phyloP scores from a whole-genome alignment of 2,888 invertebrate genomes.

The Aphrophora alni region DNA sequence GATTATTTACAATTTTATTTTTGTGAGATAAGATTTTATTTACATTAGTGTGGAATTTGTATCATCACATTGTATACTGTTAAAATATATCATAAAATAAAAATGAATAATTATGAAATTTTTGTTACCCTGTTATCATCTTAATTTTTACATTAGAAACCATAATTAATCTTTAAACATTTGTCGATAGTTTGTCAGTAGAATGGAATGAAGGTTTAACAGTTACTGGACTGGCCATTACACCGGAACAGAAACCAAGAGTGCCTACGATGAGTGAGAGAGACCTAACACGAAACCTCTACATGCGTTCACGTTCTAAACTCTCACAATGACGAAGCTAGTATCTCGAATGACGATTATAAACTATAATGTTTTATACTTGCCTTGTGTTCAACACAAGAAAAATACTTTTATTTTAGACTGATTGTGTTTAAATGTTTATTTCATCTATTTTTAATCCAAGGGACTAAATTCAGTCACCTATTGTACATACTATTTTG shows the following conservation, averaged over 20 bases:
- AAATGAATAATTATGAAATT: too few species aligned
- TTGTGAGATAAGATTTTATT: too few species aligned
- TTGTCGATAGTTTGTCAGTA: neutral
- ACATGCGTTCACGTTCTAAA: slow-evolving; percentile 22
- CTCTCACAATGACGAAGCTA: slow-evolving; percentile 28
- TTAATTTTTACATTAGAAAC: too few species aligned
- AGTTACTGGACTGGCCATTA: slow-evolving; percentile 64
- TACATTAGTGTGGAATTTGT: too few species aligned
- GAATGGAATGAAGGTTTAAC: slow-evolving; percentile 54
- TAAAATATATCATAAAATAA: too few species aligned
- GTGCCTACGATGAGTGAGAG: slow-evolving; percentile 66
- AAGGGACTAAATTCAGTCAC: neutral
- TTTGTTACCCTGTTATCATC: too few species aligned
- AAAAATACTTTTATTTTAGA: neutral
- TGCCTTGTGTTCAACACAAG: too few species aligned
- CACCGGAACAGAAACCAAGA: slow-evolving; percentile 64
- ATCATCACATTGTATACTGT: too few species aligned
- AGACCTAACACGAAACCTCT: slow-evolving; percentile 59
- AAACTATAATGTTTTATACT: neutral
- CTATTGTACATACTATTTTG: neutral
- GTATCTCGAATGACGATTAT: neutral
- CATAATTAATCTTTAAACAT: too few species aligned
- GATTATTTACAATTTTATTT: too few species aligned
- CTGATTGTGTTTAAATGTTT: neutral
- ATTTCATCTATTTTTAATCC: neutral